Percentiles rank a stretch among this genome's conserved stretches.
Conservation (phyloP, 1,140 invertebrate species). For the Ceratina japonica region DNA sequence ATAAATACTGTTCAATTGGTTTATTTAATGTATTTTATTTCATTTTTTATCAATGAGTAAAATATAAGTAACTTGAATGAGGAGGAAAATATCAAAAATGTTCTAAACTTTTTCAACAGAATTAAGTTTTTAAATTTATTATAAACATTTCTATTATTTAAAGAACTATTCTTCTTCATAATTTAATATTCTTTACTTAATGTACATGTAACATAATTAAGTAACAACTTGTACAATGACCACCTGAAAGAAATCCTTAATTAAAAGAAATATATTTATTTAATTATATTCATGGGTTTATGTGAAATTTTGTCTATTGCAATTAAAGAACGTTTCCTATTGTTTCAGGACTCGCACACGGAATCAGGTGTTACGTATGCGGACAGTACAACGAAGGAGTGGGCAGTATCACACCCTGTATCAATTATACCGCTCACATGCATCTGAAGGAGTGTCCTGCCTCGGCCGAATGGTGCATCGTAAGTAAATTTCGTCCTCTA, state of each 20-base stretch:
- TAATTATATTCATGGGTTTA: neutral
- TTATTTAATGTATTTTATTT: neutral
- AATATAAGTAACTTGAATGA: no score
- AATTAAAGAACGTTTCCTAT: neutral
- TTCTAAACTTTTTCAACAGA: no score
- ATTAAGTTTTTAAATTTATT: no score
- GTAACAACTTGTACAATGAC: no score
- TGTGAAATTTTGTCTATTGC: neutral
- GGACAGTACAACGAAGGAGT: slow-evolving; percentile 90
- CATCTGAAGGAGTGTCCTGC: slow-evolving; percentile 84
- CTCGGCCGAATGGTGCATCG: slow-evolving; percentile 85
- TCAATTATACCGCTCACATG: slow-evolving; percentile 85
- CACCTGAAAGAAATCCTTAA: no score
- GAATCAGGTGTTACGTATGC: slow-evolving; percentile 87
- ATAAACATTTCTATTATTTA: no score
- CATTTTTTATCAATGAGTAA: no score
- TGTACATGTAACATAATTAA: no score
- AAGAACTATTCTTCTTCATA: no score
- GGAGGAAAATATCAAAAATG: no score
- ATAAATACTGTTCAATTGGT: neutral
- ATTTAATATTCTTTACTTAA: no score
- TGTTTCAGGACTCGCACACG: slow-evolving; percentile 73
- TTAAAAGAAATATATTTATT: no score
- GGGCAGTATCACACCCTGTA: slow-evolving; percentile 89
- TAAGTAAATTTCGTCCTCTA: slow-evolving; percentile 78